Conservation (phyloP, 2,113 vertebrate genomes). For the Rynchops niger region DNA sequence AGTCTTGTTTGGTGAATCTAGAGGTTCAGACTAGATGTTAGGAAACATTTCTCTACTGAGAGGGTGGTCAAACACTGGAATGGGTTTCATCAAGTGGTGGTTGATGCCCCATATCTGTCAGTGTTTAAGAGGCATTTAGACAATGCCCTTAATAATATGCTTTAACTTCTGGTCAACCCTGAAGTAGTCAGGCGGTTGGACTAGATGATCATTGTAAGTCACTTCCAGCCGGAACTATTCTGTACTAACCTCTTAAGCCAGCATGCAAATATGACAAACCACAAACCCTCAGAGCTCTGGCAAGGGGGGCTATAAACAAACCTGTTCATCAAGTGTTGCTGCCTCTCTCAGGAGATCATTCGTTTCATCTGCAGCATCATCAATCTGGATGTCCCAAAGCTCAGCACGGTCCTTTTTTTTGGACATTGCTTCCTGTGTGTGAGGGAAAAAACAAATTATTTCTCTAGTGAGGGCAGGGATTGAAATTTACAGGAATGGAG, state of each 20-base stretch:
- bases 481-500: background rate
- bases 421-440: constrained; percentile 76
- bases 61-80: background rate
- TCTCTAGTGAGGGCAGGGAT: background rate
- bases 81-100: fast-evolving
- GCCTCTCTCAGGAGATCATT: constrained; percentile 74
- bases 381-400: constrained; percentile 75
- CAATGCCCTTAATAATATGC: background rate
- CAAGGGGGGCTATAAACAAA: constrained; percentile 60
- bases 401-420: constrained; percentile 82
- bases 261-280: background rate
- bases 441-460: background rate
- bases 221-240: background rate
- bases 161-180: background rate
- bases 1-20: background rate
- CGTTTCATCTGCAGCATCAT: constrained; percentile 71
- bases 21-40: background rate
- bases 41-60: background rate
- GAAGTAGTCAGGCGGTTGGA: background rate
- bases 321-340: constrained; percentile 77
- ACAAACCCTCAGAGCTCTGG: background rate
- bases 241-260: background rate
- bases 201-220: background rate
- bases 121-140: background rate
- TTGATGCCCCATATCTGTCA: background rate